phyloP scores from a whole-genome alignment of 2,888 invertebrate genomes.

The Synergus itoensis region DNA sequence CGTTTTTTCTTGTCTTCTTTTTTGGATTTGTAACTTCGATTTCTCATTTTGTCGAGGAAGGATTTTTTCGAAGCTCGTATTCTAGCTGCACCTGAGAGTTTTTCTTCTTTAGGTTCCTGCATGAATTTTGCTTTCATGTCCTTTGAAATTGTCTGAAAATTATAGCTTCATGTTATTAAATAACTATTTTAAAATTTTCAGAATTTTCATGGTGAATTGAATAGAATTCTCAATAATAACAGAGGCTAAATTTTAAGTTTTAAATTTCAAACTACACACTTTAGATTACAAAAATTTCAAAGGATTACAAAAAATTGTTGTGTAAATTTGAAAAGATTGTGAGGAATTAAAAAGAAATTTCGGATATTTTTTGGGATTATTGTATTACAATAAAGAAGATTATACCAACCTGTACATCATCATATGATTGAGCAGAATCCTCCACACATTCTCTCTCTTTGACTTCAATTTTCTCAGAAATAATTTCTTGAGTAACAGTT shows the following conservation, averaged over 20 bases:
- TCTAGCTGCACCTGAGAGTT: conserved; percentile 10
- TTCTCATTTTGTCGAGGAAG: conserved; percentile 67
- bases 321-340: neutral
- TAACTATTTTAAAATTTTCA: too few species aligned
- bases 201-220: too few species aligned
- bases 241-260: too few species aligned
- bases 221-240: too few species aligned
- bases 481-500: conserved; percentile 10
- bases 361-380: neutral
- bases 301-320: neutral
- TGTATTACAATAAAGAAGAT: neutral
- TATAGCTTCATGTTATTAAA: neutral
- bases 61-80: conserved; percentile 62
- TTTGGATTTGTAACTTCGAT: conserved; percentile 58
- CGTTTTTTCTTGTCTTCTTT: conserved; percentile 37
- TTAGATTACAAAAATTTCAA: neutral
- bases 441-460: conserved; percentile 48
- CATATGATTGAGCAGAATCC: conserved; percentile 40
- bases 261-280: too few species aligned
- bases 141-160: conserved; percentile 17
- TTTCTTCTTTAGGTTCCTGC: conserved; percentile 12
- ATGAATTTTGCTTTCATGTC: neutral
- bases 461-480: conserved; percentile 4
- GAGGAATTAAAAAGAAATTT: neutral
- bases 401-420: conserved; percentile 45